phyloP scores from a whole-genome alignment of 2,888 invertebrate species.

The Latheticus oryzae region DNA sequence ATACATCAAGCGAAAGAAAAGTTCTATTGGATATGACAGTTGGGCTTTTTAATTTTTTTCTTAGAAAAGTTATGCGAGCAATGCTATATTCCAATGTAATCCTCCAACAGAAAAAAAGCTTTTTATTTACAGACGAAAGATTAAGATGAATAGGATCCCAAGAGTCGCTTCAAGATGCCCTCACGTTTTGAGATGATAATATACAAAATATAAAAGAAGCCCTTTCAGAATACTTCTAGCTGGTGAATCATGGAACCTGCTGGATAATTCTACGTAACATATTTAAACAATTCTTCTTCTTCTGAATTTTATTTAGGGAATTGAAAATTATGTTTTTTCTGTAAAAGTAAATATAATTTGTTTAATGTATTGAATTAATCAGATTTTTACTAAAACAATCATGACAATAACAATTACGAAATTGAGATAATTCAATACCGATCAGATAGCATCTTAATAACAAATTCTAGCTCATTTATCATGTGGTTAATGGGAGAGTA shows the following conservation, averaged over 20 bases:
- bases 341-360: not conserved
- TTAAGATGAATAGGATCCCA: slow-evolving; percentile 53
- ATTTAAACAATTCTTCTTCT: slow-evolving; percentile 60
- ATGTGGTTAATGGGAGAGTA: slow-evolving; percentile 53
- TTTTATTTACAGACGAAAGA: slow-evolving; percentile 46
- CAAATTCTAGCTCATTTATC: slow-evolving; percentile 52
- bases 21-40: too few relatives aligned
- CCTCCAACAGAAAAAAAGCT: slow-evolving; percentile 47
- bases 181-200: slow-evolving; percentile 53
- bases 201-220: slow-evolving; percentile 51
- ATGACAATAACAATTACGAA: slow-evolving; percentile 40
- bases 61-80: too few relatives aligned
- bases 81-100: too few relatives aligned
- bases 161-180: slow-evolving; percentile 50
- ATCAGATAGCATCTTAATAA: slow-evolving; percentile 44
- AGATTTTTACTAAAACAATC: slow-evolving; percentile 37
- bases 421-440: slow-evolving; percentile 41
- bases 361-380: slow-evolving; percentile 25
- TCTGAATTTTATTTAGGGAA: too few relatives aligned
- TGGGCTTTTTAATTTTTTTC: too few relatives aligned
- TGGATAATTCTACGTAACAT: too few relatives aligned
- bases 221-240: slow-evolving; percentile 45
- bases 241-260: slow-evolving; percentile 50
- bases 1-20: too few relatives aligned
- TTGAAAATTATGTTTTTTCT: too few relatives aligned